A percentile compares a stretch with the other conserved stretches of the same genome.
Conservation (phyloP, 1,140 invertebrate genomes). For the Charaxes varanes region DNA sequence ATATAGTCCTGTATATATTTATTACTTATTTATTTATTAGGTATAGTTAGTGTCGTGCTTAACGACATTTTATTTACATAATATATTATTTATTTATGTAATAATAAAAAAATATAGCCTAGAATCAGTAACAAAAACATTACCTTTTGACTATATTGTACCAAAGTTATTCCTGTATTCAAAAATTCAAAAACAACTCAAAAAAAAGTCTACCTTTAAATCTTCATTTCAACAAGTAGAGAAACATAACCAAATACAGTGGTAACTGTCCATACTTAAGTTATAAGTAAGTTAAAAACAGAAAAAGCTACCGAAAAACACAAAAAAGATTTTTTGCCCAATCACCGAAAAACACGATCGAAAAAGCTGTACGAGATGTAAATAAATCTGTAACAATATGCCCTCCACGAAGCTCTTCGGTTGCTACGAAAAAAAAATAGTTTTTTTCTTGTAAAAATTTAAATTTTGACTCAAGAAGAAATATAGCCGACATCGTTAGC, state of each 20-base stretch:
- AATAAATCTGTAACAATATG: slow-evolving; percentile 59
- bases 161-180: too few relatives aligned
- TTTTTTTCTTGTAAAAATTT: slow-evolving; percentile 32
- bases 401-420: slow-evolving; percentile 37
- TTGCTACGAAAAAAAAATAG: slow-evolving; percentile 7
- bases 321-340: slow-evolving; percentile 43
- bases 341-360: slow-evolving; percentile 42
- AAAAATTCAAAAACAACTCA: too few relatives aligned
- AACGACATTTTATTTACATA: too few relatives aligned
- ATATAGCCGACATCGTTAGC: slow-evolving; percentile 54
- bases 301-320: slow-evolving; percentile 29
- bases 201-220: too few relatives aligned
- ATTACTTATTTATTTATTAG: too few relatives aligned
- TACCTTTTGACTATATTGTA: too few relatives aligned
- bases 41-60: too few relatives aligned
- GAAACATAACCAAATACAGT: slow-evolving; percentile 7
- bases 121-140: too few relatives aligned
- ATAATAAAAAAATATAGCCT: too few relatives aligned
- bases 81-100: too few relatives aligned
- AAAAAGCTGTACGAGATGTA: slow-evolving; percentile 45
- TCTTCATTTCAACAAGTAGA: too few relatives aligned
- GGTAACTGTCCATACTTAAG: slow-evolving; percentile 25
- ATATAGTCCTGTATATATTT: too few relatives aligned
- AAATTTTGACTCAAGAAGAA: slow-evolving; percentile 47
- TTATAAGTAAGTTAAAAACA: slow-evolving; percentile 21